Evolutionary conservation across 2,113 vertebrate species (phyloP), one percentile per base, ranked within the genome.

Genomic region (Amblyornis subalaris): DNA sequence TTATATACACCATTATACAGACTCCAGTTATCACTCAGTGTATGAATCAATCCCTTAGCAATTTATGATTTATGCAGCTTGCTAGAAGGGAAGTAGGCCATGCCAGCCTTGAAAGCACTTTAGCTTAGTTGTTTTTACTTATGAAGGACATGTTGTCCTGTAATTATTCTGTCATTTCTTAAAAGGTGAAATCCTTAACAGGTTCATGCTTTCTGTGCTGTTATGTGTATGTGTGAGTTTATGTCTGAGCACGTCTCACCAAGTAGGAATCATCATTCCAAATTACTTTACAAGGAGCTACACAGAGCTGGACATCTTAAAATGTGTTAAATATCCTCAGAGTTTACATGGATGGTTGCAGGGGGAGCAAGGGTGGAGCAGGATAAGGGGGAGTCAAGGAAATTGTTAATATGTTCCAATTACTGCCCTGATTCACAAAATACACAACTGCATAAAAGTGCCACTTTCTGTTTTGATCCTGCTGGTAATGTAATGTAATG

Each of bases 151-250:
- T 90, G 90, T 96, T 97, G 97, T 98, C 97, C 97, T 96, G 90
- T 97, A 98, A 98, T 98, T 98, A 98, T 97, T 98, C 95, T 97
- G 98, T 98, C 97, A 97, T 97, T 98, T 97, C 97, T 95, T 97
- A 97, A 97, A 97, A 97, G 97, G 96, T 97, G 97, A 98, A 98
- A 96, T 96, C 85, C 92, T 96, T 97, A 98, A 97, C 96, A 96
- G 96, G 94, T 97, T 93, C 91, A 85, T 90, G 85, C 92, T 97
- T 97, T 96, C 69, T 82, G 82, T 93, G 85, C 86, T 91, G 76
- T 88, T 91, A 53, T 61, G 80, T 77, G 45, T 75, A 73, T 47
- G 62, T 25, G 84, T 85, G 85, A 72, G 80, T 89, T 96, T 95
- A 91, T 95, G 96, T 96, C 90, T 92, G 95, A 96, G 89, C 91